These are phyloP conservation scores for Ennomos erosarius DNA, from an alignment of 2,888 invertebrate species.

Conservation along the genomic window DNA sequence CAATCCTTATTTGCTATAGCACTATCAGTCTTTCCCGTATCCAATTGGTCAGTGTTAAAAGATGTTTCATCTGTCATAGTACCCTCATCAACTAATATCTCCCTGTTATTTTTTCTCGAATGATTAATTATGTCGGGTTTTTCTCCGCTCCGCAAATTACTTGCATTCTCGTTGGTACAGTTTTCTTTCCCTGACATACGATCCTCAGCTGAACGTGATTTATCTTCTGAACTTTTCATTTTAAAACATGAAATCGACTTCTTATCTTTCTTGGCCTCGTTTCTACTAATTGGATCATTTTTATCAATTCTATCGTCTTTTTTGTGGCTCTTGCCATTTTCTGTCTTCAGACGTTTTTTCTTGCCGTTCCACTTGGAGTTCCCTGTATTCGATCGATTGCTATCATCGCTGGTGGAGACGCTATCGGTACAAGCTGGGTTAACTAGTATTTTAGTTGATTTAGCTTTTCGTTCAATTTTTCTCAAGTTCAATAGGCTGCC, in stretches of 20 bases:
- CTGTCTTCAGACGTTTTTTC: conserved; percentile 76
- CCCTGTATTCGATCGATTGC: conserved; percentile 67
- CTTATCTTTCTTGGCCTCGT: conserved; percentile 71
- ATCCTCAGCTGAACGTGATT: conserved; percentile 71
- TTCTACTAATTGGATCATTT: conserved; percentile 68
- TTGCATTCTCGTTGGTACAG: conserved; percentile 75
- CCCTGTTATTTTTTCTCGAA: conserved; percentile 67
- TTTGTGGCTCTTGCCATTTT: conserved; percentile 55
- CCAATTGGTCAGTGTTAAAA: conserved; percentile 62
- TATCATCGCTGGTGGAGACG: conserved; percentile 74
- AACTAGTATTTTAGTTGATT: conserved; percentile 80
- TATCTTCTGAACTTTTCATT: conserved; percentile 76
- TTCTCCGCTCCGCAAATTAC: conserved; percentile 67
- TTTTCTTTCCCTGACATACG: conserved; percentile 71
- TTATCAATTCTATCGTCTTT: conserved; percentile 62
- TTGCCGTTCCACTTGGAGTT: conserved; percentile 77
- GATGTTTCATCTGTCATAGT: conserved; percentile 65
- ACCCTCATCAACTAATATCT: conserved; percentile 67
- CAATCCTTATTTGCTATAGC: conserved; percentile 62
- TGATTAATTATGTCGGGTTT: conserved; percentile 76
- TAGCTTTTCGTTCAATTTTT: conserved; percentile 77
- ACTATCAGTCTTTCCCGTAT: conserved; percentile 70
- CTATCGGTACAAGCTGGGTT: conserved; percentile 79
- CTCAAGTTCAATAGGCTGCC: conserved; percentile 73
- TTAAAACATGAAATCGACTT: conserved; percentile 81